Evolutionary conservation across 2,888 invertebrate species (phyloP), one percentile per base, ranked within the genome.

Genomic region (Eupithecia pulchellata): DNA sequence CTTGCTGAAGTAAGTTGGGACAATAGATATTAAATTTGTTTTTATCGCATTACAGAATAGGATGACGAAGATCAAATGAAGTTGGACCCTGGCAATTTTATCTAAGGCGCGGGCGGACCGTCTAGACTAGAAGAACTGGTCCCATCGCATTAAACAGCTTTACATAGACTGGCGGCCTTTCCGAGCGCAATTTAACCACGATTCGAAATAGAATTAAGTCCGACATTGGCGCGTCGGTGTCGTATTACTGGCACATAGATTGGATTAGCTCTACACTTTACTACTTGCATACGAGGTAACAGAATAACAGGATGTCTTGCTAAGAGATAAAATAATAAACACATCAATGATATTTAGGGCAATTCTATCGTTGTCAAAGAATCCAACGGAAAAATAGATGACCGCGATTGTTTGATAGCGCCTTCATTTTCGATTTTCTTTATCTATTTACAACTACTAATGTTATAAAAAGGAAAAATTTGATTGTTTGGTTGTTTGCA

Each of bases 141-240:
- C 11, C 14, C 14, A 55, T 0, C 55, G 55, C 14, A 14, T 27
- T 14, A 55, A 57, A 57, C 29, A 57, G 57, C 17, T 57, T 57
- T 57, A 57, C 57, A 57, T 57, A 57, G 57, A 17, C 29, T 57
- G 2, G 25, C 36, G 61, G 29, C 60, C 61, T 67, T 67, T 67
- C 32, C 32, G n/a, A 32, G n/a, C 14, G 17, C 30, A 60, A 55
- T 57, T 64, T 64, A 60, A n/a, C 14, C 42, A 32, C 25, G 64
- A 29, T 68, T 61, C 36, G 32, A 69, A 65, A 60, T 69, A 69
- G 64, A 69, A 63, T 63, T 57, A 57, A 25, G 68, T 42, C 36
- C 36, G 55, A 55, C 57, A 57, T 68, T 57, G 68, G 57, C 63
- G 17, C 57, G 42, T 64, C 64, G 42, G 58, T 32, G 58, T 68